A percentile compares a stretch with the other conserved stretches of the same genome.
Evolutionary conservation across 2,888 invertebrate genomes (phyloP).

Genomic region (Prosapia bicincta): DNA sequence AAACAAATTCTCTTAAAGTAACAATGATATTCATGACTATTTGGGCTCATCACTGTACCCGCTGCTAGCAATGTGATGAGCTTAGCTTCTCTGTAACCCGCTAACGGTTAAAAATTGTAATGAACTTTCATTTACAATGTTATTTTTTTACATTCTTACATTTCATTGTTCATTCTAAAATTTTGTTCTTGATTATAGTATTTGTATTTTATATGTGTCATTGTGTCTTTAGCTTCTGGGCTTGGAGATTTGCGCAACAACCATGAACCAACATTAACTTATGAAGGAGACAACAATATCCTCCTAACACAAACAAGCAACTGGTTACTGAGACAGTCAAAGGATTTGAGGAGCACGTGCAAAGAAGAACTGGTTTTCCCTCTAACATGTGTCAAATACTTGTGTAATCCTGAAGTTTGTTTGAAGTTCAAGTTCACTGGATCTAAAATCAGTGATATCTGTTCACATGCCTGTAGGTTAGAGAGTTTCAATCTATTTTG

Average conservation of each 20-base stretch:
- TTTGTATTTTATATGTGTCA: no score
- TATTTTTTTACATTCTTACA: no score
- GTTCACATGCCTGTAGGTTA: conserved; percentile 1
- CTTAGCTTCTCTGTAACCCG: no score
- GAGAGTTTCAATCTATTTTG: background rate
- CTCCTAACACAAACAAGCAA: conserved; percentile 86
- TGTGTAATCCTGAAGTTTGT: background rate
- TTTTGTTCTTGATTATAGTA: no score
- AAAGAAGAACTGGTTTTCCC: conserved; percentile 22
- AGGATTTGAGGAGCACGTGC: background rate
- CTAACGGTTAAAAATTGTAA: no score
- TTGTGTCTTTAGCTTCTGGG: conserved; percentile 60
- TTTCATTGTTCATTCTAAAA: no score
- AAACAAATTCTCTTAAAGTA: no score
- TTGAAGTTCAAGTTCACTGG: background rate
- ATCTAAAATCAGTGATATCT: background rate
- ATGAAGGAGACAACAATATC: conserved; percentile 94
- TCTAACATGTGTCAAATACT: conserved; percentile 22
- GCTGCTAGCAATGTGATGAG: no score
- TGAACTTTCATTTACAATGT: no score
- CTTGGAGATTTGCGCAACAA: conserved; percentile 80
- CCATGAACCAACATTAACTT: conserved; percentile 87
- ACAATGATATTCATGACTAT: no score
- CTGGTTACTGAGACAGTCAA: conserved; percentile 52
- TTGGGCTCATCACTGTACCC: no score